Evolutionary conservation across 2,888 invertebrate genomes (phyloP), one percentile per base, ranked within the genome.

Genomic region (Helicoverpa assulta): DNA sequence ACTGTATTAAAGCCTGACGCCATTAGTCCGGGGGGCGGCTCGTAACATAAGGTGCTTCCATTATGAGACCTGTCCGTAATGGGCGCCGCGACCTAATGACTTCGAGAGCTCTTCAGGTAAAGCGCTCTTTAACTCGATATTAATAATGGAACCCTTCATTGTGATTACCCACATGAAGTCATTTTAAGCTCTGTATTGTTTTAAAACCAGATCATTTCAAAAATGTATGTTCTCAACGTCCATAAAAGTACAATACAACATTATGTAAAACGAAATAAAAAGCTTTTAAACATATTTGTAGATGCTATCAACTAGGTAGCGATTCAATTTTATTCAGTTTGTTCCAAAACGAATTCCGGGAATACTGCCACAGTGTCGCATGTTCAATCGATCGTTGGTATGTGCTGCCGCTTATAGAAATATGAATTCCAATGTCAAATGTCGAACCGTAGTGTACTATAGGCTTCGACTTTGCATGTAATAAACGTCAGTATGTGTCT

Each of bases 51-150:
- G 89, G 89, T 85, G 87, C 86, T 85, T 88, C 89, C 87, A 92
- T 92, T 92, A 93, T 87, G 87, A 85, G 86, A 79, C 74, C 79
- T 87, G 87, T 86, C 87, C 86, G 86, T 91, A 89, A 91, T 89
- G 88, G 90, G 85, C 82, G 84, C 84, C 86, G 83, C 88, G 85
- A 86, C 87, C 88, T 90, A 91, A 92, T 89, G 88, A 86, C 87
- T 85, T 85, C 84, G 85, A 88, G 90, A 86, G 89, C 90, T 86
- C 88, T 89, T 84, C 89, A 91, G 89, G 89, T 89, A 90, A 85
- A 89, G 86, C 85, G 87, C 88, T 88, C 88, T 89, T 90, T 89
- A 90, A 89, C 88, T 89, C 84, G 83, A 89, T 90, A 90, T 90
- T 91, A 91, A 89, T 90, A 89, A 89, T 89, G 85, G 85, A 83